Base-by-base conservation (phyloP, 2,888 invertebrate genomes). In the Drosophila colorata region DNA sequence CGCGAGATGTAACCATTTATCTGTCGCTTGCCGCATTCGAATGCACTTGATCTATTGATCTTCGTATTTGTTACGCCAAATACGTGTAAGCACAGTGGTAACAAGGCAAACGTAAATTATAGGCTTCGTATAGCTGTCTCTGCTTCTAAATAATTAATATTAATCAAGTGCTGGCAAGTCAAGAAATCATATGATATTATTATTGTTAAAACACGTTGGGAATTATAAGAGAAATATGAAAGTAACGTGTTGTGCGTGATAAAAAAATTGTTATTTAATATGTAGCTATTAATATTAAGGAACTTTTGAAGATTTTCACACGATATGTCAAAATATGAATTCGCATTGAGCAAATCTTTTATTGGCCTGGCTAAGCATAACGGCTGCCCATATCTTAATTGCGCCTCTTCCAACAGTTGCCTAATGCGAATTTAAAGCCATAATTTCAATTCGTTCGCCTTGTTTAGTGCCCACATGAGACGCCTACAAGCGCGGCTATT, bases 11-110 rank as follows among this genome's bases (percentile, higher is more conserved):
- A 83, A 74, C 84, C 77, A 83, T 83, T 83, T 80, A 83, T 81
- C 79, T 70, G 63, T 60, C 56, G 68, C 69, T 78, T 61, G 70
- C 60, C 69, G 71, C 80, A 72, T 72, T 80, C 75, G 70, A 53
- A 75, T 85, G 85, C 85, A 87, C 87, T 85, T 85, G 87, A 85
- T 85, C 85, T 85, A 87, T 85, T 85, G 87, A 85, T 85, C 87
- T 87, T 85, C 83, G 86, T 77, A 66, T 87, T 72, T 61, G 72
- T 78, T 84, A 61, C 75, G 65, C 67, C 68, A 71, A 70, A 67
- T 68, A 71, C 58, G 77, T 60, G 53, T 68, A 58, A 65, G 28
- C 9, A 71, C 64, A 71, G 67, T 74, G 74, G 51, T 43, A 28
- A 28, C 28, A 2, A 28, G 4, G 9, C 28, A 8, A 28, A 28